phyloP scores from a whole-genome alignment of 2,888 invertebrate species.

The Dysmachus trigonus region DNA sequence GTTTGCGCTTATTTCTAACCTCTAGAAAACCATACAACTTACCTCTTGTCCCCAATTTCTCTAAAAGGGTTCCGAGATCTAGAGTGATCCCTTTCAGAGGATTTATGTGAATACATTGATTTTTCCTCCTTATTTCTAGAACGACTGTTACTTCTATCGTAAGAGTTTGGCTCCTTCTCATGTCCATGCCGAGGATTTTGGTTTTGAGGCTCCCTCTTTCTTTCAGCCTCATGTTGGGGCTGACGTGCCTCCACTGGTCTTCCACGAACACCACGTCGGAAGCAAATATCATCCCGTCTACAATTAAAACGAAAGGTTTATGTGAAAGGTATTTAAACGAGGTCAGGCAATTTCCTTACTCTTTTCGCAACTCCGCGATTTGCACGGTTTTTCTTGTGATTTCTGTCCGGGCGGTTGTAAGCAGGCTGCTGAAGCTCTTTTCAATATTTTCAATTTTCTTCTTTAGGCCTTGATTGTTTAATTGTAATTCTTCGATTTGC shows the following conservation, averaged over 20 bases:
- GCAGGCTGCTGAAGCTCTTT: conserved; percentile 58
- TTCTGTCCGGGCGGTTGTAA: conserved; percentile 60
- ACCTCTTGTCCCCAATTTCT: neutral
- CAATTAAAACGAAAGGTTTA: neutral
- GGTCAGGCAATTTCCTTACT: conserved; percentile 54
- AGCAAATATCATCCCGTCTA: conserved; percentile 60
- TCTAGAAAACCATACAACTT: neutral
- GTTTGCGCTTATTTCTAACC: neutral
- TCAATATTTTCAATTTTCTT: conserved; percentile 57
- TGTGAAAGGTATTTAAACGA: neutral
- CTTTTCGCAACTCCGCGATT: conserved; percentile 57
- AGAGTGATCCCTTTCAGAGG: neutral
- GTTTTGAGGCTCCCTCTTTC: neutral
- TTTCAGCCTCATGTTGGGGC: neutral
- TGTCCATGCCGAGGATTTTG: neutral
- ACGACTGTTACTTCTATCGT: neutral
- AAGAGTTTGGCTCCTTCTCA: neutral
- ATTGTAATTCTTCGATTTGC: conserved; percentile 53
- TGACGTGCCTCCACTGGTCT: neutral
- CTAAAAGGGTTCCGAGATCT: neutral
- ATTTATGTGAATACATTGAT: neutral
- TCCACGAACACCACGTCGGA: conserved; percentile 52
- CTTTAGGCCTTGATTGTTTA: conserved; percentile 54
- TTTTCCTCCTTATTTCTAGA: neutral
- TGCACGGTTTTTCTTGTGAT: conserved; percentile 58